Evolutionary conservation across 2,113 vertebrate genomes (phyloP).

Genomic region (Prinia subflava): DNA sequence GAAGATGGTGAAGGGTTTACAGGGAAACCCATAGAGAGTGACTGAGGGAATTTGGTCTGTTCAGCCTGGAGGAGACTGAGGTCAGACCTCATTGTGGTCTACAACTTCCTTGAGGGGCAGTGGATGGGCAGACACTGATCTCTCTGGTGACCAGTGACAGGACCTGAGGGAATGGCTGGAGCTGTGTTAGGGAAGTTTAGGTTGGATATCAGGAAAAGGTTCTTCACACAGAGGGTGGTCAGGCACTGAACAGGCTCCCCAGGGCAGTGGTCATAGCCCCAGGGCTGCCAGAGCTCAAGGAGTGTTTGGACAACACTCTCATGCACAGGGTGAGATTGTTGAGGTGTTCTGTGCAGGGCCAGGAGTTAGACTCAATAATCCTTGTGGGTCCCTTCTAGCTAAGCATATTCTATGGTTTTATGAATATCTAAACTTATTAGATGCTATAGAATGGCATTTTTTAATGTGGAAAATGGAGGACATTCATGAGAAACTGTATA

Average conservation of each 20-base stretch:
- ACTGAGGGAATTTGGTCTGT: too few species aligned
- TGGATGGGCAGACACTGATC: not conserved
- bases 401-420: not conserved
- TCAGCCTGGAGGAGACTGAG: too few species aligned
- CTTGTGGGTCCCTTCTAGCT: not conserved
- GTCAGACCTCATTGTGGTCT: too few species aligned
- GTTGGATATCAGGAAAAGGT: not conserved
- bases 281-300: not conserved
- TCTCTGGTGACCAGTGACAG: not conserved
- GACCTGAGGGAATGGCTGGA: not conserved
- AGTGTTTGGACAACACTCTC: not conserved
- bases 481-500: not conserved
- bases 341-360: not conserved
- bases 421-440: not conserved
- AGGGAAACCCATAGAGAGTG: too few species aligned
- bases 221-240: not conserved
- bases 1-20: too few species aligned
- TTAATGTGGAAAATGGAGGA: not conserved
- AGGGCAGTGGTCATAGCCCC: not conserved
- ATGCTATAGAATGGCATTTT: not conserved
- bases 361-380: not conserved
- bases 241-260: not conserved
- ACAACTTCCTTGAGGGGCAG: not conserved
- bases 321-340: not conserved
- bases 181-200: not conserved